Evolutionary conservation across 2,797 vertebrate genomes (phyloP).

Genomic region (Leuciscus waleckii): DNA sequence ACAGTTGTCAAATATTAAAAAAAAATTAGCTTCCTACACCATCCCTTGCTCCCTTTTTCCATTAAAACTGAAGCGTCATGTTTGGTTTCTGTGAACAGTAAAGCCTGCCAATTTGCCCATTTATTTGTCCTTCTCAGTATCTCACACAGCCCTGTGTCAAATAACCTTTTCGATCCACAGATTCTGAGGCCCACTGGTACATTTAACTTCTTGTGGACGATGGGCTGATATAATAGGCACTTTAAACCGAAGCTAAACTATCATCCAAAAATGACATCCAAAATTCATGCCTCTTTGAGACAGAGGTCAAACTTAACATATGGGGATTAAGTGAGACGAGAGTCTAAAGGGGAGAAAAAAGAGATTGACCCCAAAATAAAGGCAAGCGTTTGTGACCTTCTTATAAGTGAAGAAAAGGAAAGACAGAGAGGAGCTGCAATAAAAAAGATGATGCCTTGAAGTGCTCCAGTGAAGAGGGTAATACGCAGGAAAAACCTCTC

Average conservation of each 20-base stretch:
- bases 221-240: background rate
- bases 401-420: constrained; percentile 52
- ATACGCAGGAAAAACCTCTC: constrained; percentile 61
- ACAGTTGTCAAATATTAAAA: background rate
- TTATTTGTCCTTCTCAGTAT: background rate
- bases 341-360: background rate
- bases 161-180: background rate
- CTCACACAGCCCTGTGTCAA: background rate
- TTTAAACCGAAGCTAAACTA: constrained; percentile 10
- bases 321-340: constrained; percentile 9
- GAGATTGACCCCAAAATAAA: constrained; percentile 42
- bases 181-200: background rate
- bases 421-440: constrained; percentile 53
- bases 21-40: background rate
- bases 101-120: background rate
- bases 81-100: background rate
- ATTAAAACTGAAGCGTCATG: background rate
- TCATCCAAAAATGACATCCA: constrained; percentile 30
- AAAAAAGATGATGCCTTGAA: constrained; percentile 59
- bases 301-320: constrained; percentile 29
- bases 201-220: background rate
- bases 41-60: background rate
- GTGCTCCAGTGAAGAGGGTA: constrained; percentile 67
- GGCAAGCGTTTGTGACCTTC: constrained; percentile 58
- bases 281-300: constrained; percentile 41